A percentile compares a stretch with the other conserved stretches of the same genome.
Evolutionary conservation across 2,797 vertebrate genomes (phyloP).

Genomic region (Glossophaga mutica): DNA sequence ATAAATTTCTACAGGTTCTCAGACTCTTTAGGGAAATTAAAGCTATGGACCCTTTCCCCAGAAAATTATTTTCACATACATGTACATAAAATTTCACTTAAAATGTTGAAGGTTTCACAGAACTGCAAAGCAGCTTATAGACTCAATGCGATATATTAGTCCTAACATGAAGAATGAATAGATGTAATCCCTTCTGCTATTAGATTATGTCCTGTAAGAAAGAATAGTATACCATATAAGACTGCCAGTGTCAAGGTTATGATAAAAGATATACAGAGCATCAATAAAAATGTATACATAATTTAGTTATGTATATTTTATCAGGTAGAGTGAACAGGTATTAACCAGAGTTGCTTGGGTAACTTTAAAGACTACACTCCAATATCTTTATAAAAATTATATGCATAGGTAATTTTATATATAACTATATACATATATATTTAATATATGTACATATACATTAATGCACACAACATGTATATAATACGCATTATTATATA

Average conservation of each 20-base stretch:
- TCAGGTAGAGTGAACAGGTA: not conserved
- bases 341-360: not conserved
- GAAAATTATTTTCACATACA: not conserved
- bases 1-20: not conserved
- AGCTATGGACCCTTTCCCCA: not conserved
- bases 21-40: not conserved
- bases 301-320: not conserved
- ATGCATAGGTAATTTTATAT: not conserved
- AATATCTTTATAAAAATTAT: not conserved
- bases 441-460: no score
- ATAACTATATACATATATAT: no score
- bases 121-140: not conserved
- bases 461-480: no score
- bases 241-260: not conserved
- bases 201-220: not conserved
- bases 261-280: not conserved
- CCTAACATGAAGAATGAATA: not conserved
- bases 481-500: no score
- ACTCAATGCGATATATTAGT: not conserved
- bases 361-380: not conserved
- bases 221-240: not conserved
- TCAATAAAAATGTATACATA: not conserved
- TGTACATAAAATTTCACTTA: not conserved
- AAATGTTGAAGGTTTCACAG: not conserved
- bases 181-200: not conserved